Conservation (phyloP, 1,140 invertebrate genomes). For the Drosophila simulans region DNA sequence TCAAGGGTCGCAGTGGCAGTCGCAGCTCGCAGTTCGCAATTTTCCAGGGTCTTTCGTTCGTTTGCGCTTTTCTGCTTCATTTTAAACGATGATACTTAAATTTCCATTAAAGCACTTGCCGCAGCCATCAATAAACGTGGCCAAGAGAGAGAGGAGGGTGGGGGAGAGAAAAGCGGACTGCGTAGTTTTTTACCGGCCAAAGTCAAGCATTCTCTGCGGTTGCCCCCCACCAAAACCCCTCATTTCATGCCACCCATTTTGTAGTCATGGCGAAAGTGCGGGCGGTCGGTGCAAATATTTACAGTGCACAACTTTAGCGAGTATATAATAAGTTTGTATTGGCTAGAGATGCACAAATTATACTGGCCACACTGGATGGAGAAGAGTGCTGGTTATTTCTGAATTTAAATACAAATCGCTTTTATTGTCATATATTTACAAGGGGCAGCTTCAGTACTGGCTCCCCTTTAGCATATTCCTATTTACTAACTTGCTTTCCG, state of each 20-base stretch:
- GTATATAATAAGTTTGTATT: slow-evolving; percentile 66
- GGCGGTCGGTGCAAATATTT: slow-evolving; percentile 64
- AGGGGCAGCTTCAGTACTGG: too few relatives aligned
- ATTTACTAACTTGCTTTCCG: background rate
- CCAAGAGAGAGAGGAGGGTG: slow-evolving; percentile 17
- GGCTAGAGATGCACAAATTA: slow-evolving; percentile 43
- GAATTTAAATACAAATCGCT: slow-evolving; percentile 17
- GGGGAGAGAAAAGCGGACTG: slow-evolving; percentile 16
- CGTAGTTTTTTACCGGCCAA: slow-evolving; percentile 58
- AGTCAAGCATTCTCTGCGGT: slow-evolving; percentile 76
- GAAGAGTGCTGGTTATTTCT: background rate
- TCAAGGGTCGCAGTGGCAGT: slow-evolving; percentile 56
- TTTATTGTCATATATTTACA: background rate
- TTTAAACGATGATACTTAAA: slow-evolving; percentile 83
- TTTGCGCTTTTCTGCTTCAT: slow-evolving; percentile 74
- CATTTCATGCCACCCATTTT: slow-evolving; percentile 2
- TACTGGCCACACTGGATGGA: background rate
- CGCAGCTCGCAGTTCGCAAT: slow-evolving; percentile 19
- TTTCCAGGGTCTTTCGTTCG: slow-evolving; percentile 20
- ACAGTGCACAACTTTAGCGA: slow-evolving; percentile 65
- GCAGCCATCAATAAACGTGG: slow-evolving; percentile 72
- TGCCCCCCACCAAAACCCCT: slow-evolving; percentile 6
- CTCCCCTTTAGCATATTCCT: background rate
- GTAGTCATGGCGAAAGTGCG: slow-evolving; percentile 28
- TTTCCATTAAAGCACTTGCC: slow-evolving; percentile 83